Percentiles rank a stretch among this genome's conserved stretches.
Conservation (phyloP, 1,140 invertebrate genomes). For the Tribolium castaneum region DNA sequence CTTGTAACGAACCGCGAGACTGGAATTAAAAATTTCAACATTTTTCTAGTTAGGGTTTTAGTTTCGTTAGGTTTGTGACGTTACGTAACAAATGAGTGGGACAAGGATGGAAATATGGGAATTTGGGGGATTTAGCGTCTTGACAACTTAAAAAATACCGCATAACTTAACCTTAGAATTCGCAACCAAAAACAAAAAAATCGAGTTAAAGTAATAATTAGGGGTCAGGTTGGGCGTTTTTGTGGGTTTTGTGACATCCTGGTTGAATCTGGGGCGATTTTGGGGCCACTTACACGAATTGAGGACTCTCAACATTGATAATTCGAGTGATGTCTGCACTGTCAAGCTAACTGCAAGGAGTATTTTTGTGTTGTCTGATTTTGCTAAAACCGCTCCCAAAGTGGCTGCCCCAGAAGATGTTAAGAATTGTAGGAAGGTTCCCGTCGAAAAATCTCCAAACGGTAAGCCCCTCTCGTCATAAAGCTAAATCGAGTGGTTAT, state of each 20-base stretch:
- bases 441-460: conserved; percentile 39
- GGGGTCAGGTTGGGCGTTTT: not conserved
- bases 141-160: not conserved
- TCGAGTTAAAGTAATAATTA: not conserved
- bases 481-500: not conserved
- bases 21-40: conserved; percentile 18
- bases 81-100: conserved; percentile 14
- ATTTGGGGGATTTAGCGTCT: conserved; percentile 2
- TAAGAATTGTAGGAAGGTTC: conserved; percentile 42
- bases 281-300: not conserved
- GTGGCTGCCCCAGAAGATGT: conserved; percentile 50
- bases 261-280: not conserved
- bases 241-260: not conserved
- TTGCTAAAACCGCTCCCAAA: conserved; percentile 43
- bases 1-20: not conserved
- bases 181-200: not conserved
- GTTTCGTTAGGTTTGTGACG: not conserved
- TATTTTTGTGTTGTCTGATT: conserved; percentile 36
- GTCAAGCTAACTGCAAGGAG: conserved; percentile 32
- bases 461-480: conserved; percentile 14
- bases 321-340: conserved; percentile 36
- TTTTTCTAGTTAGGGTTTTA: not conserved
- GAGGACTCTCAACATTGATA: not conserved
- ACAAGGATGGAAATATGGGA: not conserved
- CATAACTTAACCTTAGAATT: conserved; percentile 2